Percentiles rank a stretch among this genome's conserved stretches.
phyloP scores from a whole-genome alignment of 2,113 vertebrate species.

The Hystrix cristata region DNA sequence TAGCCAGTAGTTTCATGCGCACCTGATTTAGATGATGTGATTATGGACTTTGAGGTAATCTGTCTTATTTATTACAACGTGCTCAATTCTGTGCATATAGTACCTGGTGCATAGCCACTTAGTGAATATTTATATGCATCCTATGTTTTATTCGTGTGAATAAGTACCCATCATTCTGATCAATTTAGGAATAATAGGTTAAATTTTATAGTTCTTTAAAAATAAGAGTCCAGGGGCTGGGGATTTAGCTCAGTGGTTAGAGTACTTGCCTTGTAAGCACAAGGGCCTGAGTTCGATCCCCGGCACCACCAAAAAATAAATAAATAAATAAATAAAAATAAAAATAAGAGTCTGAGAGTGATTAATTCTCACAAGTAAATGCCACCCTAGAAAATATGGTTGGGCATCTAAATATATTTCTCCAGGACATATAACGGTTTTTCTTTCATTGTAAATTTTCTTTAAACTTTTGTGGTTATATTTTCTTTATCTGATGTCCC shows the following conservation, averaged over 20 bases:
- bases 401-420: background rate
- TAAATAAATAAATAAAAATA: too few species aligned
- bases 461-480: constrained; percentile 10
- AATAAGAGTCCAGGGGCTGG: background rate
- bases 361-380: background rate
- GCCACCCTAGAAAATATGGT: background rate
- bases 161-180: background rate
- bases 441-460: background rate
- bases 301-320: too few species aligned
- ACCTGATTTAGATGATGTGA: background rate
- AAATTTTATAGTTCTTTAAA: constrained; percentile 35
- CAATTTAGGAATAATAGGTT: constrained; percentile 35
- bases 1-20: background rate
- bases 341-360: background rate
- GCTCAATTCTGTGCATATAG: background rate
- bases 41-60: background rate
- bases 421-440: background rate
- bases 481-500: background rate
- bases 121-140: background rate
- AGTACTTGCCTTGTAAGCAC: too few species aligned
- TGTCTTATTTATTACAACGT: background rate
- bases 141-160: background rate
- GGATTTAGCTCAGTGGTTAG: too few species aligned
- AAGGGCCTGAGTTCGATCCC: too few species aligned
- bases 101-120: background rate